Percentiles rank a stretch among this genome's conserved stretches.
Conservation (phyloP, 2,888 invertebrate species). For the Glaucopsyche alexis region DNA sequence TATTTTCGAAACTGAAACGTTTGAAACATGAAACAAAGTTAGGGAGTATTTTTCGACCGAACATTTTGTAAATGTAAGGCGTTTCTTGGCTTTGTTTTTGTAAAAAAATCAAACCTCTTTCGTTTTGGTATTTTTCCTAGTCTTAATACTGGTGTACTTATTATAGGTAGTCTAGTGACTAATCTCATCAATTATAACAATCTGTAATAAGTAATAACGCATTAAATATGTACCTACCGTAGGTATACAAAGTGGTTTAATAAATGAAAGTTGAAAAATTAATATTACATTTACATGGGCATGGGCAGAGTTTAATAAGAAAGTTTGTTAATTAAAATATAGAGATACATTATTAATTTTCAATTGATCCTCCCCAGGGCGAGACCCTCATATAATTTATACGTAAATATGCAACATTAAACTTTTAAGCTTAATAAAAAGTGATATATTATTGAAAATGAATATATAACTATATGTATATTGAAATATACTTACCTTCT, state of each 20-base stretch:
- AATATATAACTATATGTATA: too few relatives aligned
- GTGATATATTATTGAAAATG: too few relatives aligned
- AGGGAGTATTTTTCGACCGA: neutral
- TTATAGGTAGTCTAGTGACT: too few relatives aligned
- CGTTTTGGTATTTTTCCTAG: too few relatives aligned
- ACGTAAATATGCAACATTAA: neutral
- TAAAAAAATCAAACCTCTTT: too few relatives aligned
- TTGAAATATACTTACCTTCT: too few relatives aligned
- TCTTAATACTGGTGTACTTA: too few relatives aligned
- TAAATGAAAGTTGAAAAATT: neutral
- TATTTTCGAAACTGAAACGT: conserved; percentile 20
- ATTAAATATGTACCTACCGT: too few relatives aligned
- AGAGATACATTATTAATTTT: conserved; percentile 19
- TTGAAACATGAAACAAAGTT: neutral
- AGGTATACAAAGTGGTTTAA: neutral
- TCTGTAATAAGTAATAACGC: too few relatives aligned
- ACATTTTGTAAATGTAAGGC: neutral
- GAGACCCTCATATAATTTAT: neutral
- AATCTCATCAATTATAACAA: neutral
- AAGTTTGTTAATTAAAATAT: conserved; percentile 22
- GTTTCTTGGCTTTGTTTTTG: too few relatives aligned
- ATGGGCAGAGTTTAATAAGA: conserved; percentile 16
- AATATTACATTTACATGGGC: conserved; percentile 22
- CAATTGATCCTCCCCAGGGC: neutral
- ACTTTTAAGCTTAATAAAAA: neutral